A percentile compares a stretch with the other conserved stretches of the same genome.
Conservation (phyloP, 2,888 invertebrate genomes). For the Isoperla grammatica region DNA sequence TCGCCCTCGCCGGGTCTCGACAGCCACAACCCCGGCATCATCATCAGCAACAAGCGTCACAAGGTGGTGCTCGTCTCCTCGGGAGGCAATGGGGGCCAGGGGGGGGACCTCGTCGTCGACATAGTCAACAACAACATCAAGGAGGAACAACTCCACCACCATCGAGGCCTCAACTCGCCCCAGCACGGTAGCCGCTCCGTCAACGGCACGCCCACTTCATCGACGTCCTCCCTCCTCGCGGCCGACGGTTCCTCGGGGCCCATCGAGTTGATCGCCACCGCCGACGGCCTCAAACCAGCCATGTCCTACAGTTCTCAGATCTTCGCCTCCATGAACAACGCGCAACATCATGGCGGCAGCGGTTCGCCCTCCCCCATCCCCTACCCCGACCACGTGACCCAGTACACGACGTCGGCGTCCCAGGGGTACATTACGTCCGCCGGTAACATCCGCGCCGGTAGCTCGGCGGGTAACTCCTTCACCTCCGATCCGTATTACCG, state of each 20-base stretch:
- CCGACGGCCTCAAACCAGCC: constrained; percentile 48
- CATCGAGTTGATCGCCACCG: constrained; percentile 47
- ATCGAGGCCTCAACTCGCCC: constrained; percentile 57
- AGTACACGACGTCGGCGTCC: constrained; percentile 38
- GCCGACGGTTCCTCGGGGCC: constrained; percentile 46
- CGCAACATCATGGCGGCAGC: constrained; percentile 40
- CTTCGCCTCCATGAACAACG: constrained; percentile 53
- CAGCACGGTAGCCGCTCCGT: constrained; percentile 62
- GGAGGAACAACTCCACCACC: constrained; percentile 49
- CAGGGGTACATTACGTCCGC: constrained; percentile 42
- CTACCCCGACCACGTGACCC: constrained; percentile 44
- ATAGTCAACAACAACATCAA: constrained; percentile 49
- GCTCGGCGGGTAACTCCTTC: constrained; percentile 49
- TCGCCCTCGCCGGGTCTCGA: constrained; percentile 52
- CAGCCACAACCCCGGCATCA: constrained; percentile 46
- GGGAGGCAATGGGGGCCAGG: constrained; percentile 41
- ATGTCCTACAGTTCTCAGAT: constrained; percentile 62
- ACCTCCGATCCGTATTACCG: constrained; percentile 63
- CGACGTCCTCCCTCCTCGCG: constrained; percentile 56
- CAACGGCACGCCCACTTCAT: constrained; percentile 62
- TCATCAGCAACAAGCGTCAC: constrained; percentile 53
- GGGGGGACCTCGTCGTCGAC: constrained; percentile 46
- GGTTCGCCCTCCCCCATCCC: constrained; percentile 63
- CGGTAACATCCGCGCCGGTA: constrained; percentile 43
- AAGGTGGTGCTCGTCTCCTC: constrained; percentile 48